Conservation (phyloP, 1,140 invertebrate genomes). For the Ruditapes philippinarum region DNA sequence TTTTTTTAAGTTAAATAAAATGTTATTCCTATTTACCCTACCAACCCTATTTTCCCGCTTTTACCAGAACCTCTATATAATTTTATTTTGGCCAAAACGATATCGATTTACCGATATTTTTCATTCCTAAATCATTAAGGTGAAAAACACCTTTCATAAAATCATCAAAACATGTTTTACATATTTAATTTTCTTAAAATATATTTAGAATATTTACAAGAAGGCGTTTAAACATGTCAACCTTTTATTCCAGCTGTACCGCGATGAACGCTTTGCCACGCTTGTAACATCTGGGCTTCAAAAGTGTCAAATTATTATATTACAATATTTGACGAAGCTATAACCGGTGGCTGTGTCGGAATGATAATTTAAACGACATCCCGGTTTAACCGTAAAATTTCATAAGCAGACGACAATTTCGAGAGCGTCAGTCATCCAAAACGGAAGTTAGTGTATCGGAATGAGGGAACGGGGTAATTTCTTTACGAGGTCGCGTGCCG, state of each 20-base stretch:
- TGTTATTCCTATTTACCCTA: no score
- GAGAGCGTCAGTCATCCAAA: not conserved
- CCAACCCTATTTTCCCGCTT: no score
- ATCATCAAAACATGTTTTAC: no score
- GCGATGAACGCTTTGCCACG: conserved; percentile 22
- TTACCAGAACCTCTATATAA: no score
- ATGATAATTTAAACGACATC: conserved; percentile 60
- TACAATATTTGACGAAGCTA: conserved; percentile 50
- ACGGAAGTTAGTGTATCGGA: conserved; percentile 35
- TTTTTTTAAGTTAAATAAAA: no score
- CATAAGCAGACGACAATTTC: conserved; percentile 22
- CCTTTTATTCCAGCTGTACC: not conserved
- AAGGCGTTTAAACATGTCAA: not conserved
- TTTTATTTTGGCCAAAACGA: no score
- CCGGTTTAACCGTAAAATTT: conserved; percentile 13
- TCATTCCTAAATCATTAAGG: no score
- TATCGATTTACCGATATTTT: no score
- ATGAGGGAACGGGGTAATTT: conserved; percentile 33
- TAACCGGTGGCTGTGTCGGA: conserved; percentile 24
- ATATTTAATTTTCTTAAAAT: no score
- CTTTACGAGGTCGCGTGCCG: conserved; percentile 49
- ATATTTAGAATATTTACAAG: no score
- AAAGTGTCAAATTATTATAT: conserved; percentile 61
- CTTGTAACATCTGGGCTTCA: conserved; percentile 48
- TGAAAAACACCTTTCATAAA: no score